Evolutionary conservation across 1,140 invertebrate species (phyloP).

Genomic region (Drosophila guanche): DNA sequence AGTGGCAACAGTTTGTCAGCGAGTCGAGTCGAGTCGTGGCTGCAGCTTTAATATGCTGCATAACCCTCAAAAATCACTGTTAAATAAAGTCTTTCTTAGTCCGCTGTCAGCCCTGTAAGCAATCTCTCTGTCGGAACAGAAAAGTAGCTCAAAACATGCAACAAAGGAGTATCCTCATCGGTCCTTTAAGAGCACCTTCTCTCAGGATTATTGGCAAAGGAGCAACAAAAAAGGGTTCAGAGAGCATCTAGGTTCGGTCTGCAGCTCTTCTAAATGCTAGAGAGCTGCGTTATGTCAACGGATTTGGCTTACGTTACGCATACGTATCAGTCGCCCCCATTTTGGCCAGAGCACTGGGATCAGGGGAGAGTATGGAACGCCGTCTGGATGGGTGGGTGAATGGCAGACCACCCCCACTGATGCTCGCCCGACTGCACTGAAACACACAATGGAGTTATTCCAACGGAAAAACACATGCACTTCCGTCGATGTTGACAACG

Average conservation of each 20-base stretch:
- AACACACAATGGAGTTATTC: constrained; percentile 81
- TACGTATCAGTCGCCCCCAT: constrained; percentile 59
- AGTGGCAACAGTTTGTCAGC: constrained; percentile 81
- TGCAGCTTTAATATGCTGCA: constrained; percentile 56
- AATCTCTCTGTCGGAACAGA: no score
- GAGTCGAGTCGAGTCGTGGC: constrained; percentile 28
- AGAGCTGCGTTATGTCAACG: constrained; percentile 47
- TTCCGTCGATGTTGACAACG: constrained; percentile 73
- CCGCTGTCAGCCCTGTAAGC: no score
- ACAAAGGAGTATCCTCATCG: no score
- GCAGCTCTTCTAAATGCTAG: constrained; percentile 29
- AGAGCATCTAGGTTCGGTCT: constrained; percentile 37
- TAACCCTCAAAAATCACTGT: constrained; percentile 36
- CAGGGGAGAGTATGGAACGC: not conserved
- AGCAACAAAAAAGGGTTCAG: constrained; percentile 5
- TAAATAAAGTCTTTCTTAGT: constrained; percentile 12
- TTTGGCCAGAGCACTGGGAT: constrained; percentile 18
- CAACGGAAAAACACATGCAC: constrained; percentile 81
- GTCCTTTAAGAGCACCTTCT: no score
- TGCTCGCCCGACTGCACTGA: constrained; percentile 72
- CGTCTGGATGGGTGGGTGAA: constrained; percentile 4
- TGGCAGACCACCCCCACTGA: constrained; percentile 39
- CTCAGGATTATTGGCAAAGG: not conserved
- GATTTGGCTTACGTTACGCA: constrained; percentile 67
- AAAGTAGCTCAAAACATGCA: no score